Conservation (phyloP, 2,797 vertebrate genomes). For the Tokudaia tokunoshimensis region DNA sequence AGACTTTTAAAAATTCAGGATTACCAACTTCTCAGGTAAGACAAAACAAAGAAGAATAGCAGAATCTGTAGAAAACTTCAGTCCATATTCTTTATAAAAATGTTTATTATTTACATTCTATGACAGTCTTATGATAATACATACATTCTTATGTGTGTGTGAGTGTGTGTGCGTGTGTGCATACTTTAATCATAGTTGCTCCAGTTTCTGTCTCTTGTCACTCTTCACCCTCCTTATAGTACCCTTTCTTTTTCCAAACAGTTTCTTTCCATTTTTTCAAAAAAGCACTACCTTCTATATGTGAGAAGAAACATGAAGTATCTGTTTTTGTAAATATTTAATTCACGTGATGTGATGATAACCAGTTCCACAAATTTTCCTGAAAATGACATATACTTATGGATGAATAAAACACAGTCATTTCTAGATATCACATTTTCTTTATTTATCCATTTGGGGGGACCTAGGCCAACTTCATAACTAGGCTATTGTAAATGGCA, state of each 20-base stretch:
- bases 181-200: neutral
- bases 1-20: neutral
- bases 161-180: neutral
- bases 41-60: neutral
- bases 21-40: neutral
- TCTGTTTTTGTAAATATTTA: neutral
- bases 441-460: neutral
- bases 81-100: neutral
- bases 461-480: neutral
- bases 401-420: neutral
- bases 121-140: neutral
- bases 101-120: neutral
- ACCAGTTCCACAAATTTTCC: neutral
- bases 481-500: neutral
- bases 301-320: neutral
- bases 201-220: neutral
- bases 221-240: neutral
- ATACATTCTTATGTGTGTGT: neutral
- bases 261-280: neutral
- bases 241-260: neutral
- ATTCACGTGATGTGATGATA: neutral
- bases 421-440: neutral
- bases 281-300: neutral
- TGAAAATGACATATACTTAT: neutral
- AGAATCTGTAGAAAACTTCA: neutral